Percentiles rank a stretch among this genome's conserved stretches.
These are phyloP conservation scores for Ladona fulva DNA, from an alignment of 1,140 invertebrate species.

Conservation along the genomic window DNA sequence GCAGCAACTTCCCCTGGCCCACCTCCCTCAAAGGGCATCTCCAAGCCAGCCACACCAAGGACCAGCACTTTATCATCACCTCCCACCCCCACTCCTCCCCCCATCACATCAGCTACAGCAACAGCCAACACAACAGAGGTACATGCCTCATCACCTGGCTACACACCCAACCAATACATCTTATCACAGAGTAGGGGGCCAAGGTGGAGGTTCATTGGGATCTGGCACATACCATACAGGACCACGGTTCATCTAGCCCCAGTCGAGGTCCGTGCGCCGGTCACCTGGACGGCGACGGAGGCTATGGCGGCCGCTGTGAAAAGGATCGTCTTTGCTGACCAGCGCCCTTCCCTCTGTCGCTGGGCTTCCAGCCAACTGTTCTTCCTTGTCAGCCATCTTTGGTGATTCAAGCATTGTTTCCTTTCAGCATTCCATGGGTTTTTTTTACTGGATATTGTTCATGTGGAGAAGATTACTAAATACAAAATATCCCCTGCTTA, in stretches of 20 bases:
- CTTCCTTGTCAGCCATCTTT: neutral
- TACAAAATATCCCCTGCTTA: too few relatives aligned
- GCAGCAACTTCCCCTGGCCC: neutral
- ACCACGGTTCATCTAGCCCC: constrained; percentile 1
- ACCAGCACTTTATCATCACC: neutral
- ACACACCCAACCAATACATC: neutral
- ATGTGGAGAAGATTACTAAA: too few relatives aligned
- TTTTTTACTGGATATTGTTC: too few relatives aligned
- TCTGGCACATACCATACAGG: neutral
- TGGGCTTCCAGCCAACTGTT: neutral
- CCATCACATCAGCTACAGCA: neutral
- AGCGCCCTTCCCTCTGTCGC: neutral
- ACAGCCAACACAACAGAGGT: neutral
- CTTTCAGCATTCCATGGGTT: too few relatives aligned
- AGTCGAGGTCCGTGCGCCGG: neutral
- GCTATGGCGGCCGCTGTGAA: neutral
- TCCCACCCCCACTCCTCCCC: neutral
- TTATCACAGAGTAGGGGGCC: neutral
- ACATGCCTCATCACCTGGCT: neutral
- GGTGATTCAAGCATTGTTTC: too few relatives aligned
- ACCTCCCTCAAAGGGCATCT: neutral
- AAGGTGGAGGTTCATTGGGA: neutral
- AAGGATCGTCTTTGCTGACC: neutral
- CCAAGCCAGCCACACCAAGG: neutral
- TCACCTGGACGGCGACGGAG: neutral